Evolutionary conservation across 2,113 vertebrate genomes (phyloP).

Genomic region (Callaeas wilsoni): DNA sequence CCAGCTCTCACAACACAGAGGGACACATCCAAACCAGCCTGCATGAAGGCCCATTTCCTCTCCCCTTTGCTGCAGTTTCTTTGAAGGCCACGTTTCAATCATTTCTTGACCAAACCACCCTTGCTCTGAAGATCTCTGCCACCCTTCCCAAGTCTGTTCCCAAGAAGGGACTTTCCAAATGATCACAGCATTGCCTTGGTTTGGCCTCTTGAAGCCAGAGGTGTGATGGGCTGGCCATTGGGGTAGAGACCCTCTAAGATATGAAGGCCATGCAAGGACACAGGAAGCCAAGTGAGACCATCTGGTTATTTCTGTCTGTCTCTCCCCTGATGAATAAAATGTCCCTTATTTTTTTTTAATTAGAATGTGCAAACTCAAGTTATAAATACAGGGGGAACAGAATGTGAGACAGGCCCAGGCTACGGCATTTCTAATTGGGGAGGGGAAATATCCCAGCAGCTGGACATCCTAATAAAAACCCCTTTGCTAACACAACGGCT

Average conservation of each 20-base stretch:
- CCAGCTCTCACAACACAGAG: background rate
- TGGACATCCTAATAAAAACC: slow-evolving; percentile 71
- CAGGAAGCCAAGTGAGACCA: background rate
- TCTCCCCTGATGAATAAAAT: slow-evolving; percentile 18
- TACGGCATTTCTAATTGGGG: slow-evolving; percentile 62
- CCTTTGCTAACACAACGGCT: slow-evolving; percentile 37
- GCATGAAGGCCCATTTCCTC: background rate
- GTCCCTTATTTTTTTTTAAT: background rate
- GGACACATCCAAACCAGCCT: background rate
- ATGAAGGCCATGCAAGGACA: slow-evolving; percentile 22
- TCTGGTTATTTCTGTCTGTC: slow-evolving; percentile 11
- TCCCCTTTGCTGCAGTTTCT: background rate
- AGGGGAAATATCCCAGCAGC: slow-evolving; percentile 67
- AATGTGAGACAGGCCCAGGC: slow-evolving; percentile 67
- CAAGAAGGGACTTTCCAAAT: background rate
- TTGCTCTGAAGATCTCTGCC: background rate
- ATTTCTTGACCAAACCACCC: background rate
- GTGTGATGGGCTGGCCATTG: background rate
- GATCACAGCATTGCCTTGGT: background rate
- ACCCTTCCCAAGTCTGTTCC: background rate
- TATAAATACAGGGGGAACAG: slow-evolving; percentile 74
- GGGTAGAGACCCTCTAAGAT: background rate
- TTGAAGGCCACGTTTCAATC: background rate
- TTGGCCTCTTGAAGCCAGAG: background rate
- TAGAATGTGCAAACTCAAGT: slow-evolving; percentile 62